phyloP scores from a whole-genome alignment of 2,888 invertebrate genomes.

The Oxytorus armatus region DNA sequence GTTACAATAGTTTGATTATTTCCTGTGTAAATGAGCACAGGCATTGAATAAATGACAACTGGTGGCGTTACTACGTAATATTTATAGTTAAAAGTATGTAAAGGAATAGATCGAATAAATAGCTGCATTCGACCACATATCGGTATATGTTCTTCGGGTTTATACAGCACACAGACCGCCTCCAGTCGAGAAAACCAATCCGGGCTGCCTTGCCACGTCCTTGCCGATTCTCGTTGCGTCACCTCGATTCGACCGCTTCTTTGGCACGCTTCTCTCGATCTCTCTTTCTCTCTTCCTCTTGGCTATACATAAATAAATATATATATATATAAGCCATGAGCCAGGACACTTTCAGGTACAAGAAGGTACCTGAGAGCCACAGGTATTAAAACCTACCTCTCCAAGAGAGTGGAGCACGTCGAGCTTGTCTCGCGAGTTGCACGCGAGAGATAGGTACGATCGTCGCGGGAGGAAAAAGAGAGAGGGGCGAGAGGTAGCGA shows the following conservation, averaged over 20 bases:
- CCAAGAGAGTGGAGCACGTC: slow-evolving; percentile 16
- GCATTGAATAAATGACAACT: neutral
- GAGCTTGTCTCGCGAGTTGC: slow-evolving; percentile 51
- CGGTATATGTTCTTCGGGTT: slow-evolving; percentile 33
- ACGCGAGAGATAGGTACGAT: slow-evolving; percentile 65
- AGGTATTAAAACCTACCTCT: slow-evolving; percentile 34
- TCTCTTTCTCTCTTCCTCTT: slow-evolving; percentile 14
- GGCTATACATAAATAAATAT: no score
- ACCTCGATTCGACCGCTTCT: slow-evolving; percentile 72
- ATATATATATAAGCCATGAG: slow-evolving; percentile 15
- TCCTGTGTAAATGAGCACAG: neutral
- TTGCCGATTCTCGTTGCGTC: slow-evolving; percentile 75
- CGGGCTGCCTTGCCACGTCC: slow-evolving; percentile 76
- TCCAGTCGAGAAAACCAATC: slow-evolving; percentile 71
- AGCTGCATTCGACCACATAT: slow-evolving; percentile 1
- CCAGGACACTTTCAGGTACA: slow-evolving; percentile 45
- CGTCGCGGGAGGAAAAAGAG: slow-evolving; percentile 22
- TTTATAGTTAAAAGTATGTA: slow-evolving; percentile 4
- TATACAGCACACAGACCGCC: slow-evolving; percentile 59
- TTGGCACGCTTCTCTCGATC: slow-evolving; percentile 68
- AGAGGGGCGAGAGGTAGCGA: slow-evolving; percentile 6
- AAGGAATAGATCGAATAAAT: slow-evolving; percentile 34
- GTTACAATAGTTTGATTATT: slow-evolving; percentile 2
- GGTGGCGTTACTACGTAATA: slow-evolving; percentile 8
- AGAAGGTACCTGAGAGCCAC: slow-evolving; percentile 27